Evolutionary conservation across 2,888 invertebrate species (phyloP), one percentile per base, ranked within the genome.

Genomic region (Tenthredo amoena): DNA sequence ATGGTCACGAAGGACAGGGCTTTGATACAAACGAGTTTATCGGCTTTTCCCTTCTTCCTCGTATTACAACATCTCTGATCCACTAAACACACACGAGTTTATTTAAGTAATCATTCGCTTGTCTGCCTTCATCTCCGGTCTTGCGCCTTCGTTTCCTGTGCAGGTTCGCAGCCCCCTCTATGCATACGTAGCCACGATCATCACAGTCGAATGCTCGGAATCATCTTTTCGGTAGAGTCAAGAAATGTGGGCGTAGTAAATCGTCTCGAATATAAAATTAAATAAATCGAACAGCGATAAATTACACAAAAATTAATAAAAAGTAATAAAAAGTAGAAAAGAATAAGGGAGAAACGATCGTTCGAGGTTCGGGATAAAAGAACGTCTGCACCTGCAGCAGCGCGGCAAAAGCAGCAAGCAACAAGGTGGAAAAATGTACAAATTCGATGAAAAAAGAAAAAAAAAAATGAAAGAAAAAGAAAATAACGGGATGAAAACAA

Each of bases 21-120:
- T 34, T 34, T 31, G 74, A 74, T 26, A 74, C 74, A 74, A 74
- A 74, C 74, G 74, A 74, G 26, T 74, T 74, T 74, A 74, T 74
- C 74, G 74, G 43, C 26, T 74, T 74, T 34, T 34, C 34, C 26
- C 31, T 43, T 74, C 74, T 43, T 74, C 43, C 43, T 43, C n/a
- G 21, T 74, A 43, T 74, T 43, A 21, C 68, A 34, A 68, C 10
- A 74, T 43, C 21, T 55, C 43, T 40, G 74, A 71, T 71, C 37
- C 37, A 74, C 77, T 21, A 77, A 77, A 55, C 55, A 50, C 50
- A 50, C 77, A 55, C 50, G 50, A 62, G 81, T 81, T 81, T 62
- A 81, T 81, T 81, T 81, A 81, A 62, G 81, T 62, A 81, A 81
- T 81, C 81, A 62, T 81, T 81, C 62, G 81, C 21, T 62, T 81